Percentiles rank a stretch among this genome's conserved stretches.
phyloP scores from a whole-genome alignment of 2,797 vertebrate genomes.

The Squalus acanthias region DNA sequence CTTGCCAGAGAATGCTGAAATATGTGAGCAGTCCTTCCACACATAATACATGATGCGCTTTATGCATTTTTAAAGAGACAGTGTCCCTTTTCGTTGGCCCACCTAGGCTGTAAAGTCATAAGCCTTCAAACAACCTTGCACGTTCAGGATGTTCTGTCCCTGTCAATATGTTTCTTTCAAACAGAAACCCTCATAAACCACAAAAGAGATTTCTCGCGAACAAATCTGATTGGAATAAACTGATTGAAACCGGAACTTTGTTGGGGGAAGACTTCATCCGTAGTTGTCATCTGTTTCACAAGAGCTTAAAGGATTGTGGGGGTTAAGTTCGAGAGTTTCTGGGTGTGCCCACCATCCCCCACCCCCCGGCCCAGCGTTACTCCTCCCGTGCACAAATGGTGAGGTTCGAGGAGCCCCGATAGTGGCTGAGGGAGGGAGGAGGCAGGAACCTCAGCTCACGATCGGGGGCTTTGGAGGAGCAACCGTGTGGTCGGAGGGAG shows the following conservation, averaged over 20 bases:
- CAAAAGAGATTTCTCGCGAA: neutral
- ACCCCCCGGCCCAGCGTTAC: too few species aligned
- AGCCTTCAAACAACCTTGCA: neutral
- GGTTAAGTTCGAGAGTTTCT: neutral
- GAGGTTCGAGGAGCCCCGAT: neutral
- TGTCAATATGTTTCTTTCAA: neutral
- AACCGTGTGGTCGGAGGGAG: neutral
- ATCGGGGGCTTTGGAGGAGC: neutral
- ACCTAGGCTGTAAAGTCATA: neutral
- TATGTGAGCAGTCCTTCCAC: neutral
- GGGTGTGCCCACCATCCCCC: neutral
- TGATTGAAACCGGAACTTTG: neutral
- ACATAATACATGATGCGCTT: neutral
- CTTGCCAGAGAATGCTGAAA: neutral
- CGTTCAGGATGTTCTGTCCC: neutral
- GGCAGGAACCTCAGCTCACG: neutral
- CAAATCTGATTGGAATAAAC: neutral
- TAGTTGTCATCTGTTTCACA: neutral
- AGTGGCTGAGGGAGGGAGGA: neutral
- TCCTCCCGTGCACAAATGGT: neutral
- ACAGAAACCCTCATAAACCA: neutral
- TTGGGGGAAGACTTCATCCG: too few species aligned
- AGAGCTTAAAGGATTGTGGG: neutral
- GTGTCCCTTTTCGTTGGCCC: neutral
- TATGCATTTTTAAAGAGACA: slow-evolving; percentile 33